Conservation (phyloP, 2,113 vertebrate species). For the Campylomormyrus tamandua region DNA sequence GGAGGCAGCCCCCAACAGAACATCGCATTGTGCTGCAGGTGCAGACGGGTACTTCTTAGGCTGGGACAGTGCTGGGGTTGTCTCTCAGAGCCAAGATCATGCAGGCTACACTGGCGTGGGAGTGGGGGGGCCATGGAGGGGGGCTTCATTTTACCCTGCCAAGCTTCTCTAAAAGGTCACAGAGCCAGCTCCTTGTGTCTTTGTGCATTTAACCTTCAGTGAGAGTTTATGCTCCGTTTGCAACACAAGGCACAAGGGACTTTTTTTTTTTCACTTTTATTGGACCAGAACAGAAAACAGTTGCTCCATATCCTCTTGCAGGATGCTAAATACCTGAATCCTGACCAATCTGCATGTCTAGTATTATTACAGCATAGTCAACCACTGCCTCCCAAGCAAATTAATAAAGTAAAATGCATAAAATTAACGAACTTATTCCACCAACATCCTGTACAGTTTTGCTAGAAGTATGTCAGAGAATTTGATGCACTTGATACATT, state of each 20-base stretch:
- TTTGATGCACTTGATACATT: neutral
- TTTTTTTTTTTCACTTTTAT: neutral
- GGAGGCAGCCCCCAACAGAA: neutral
- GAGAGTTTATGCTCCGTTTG: neutral
- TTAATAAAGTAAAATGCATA: slow-evolving; percentile 2
- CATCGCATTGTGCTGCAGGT: neutral
- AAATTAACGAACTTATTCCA: neutral
- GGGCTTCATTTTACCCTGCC: neutral
- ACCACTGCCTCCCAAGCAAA: neutral
- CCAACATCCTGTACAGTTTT: neutral
- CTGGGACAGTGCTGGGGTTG: neutral
- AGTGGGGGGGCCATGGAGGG: neutral
- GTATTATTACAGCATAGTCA: neutral
- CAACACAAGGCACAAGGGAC: neutral
- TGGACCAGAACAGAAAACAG: neutral
- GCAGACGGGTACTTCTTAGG: neutral
- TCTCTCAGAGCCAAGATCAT: neutral
- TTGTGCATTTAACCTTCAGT: slow-evolving; percentile 10
- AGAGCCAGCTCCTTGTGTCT: slow-evolving; percentile 1
- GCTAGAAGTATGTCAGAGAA: neutral
- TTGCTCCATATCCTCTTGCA: neutral
- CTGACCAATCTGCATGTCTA: neutral
- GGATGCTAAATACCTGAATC: neutral
- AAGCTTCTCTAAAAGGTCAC: neutral
- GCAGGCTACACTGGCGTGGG: neutral